These are phyloP conservation scores for Dasysyrphus albostriatus DNA, from an alignment of 2,888 invertebrate genomes.

Conservation along the genomic window DNA sequence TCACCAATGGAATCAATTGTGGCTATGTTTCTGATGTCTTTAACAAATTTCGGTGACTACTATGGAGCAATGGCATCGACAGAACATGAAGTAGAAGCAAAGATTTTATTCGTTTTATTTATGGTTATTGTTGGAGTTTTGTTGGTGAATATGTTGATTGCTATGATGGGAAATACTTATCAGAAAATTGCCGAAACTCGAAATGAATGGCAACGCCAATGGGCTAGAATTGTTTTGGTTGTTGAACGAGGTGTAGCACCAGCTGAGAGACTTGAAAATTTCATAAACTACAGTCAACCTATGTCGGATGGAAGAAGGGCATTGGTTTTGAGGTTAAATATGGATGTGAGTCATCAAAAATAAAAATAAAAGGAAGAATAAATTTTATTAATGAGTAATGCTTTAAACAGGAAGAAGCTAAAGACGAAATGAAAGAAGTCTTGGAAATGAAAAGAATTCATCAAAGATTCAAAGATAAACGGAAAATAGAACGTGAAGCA, in stretches of 20 bases:
- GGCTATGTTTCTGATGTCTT: constrained; percentile 99
- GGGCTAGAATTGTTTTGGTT: constrained; percentile 98
- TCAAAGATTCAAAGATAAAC: constrained; percentile 90
- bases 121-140: constrained; percentile 98
- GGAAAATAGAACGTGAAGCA: constrained; percentile 83
- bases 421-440: constrained; percentile 97
- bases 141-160: constrained; percentile 98
- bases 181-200: constrained; percentile 98
- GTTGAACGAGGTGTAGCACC: constrained; percentile 98
- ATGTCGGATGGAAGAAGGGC: constrained; percentile 95
- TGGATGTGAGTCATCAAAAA: constrained; percentile 87
- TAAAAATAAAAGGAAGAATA: not conserved
- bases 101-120: constrained; percentile 97
- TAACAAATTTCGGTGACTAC: constrained; percentile 98
- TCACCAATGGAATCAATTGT: constrained; percentile 97
- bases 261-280: constrained; percentile 91
- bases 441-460: constrained; percentile 95
- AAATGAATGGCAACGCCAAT: constrained; percentile 99
- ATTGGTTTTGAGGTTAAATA: constrained; percentile 93
- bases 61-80: constrained; percentile 95
- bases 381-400: not conserved
- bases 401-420: constrained; percentile 91
- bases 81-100: constrained; percentile 94
- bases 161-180: constrained; percentile 99
- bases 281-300: constrained; percentile 96